phyloP scores from a whole-genome alignment of 2,113 vertebrate genomes.

The Pionites leucogaster region DNA sequence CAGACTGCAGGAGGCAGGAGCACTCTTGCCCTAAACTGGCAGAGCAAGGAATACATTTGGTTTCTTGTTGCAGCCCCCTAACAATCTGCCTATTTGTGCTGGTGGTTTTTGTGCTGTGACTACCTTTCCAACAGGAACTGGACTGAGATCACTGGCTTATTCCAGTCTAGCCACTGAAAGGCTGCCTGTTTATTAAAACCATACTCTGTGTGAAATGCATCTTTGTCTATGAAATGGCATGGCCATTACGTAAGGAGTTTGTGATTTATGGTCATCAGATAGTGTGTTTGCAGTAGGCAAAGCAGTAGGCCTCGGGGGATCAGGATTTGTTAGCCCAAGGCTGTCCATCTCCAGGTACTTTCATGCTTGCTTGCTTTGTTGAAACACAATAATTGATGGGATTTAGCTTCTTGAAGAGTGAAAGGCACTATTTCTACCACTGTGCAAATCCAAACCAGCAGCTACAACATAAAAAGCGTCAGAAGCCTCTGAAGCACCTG shows the following conservation, averaged over 20 bases:
- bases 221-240: conserved; percentile 13
- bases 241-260: background rate
- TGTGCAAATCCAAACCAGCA: background rate
- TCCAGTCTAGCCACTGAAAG: conserved; percentile 44
- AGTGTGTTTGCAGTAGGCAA: conserved; percentile 6
- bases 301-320: background rate
- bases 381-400: background rate
- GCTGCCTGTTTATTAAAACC: conserved; percentile 56
- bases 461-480: background rate
- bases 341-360: conserved; percentile 20
- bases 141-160: conserved; percentile 46
- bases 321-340: background rate
- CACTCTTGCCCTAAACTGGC: background rate
- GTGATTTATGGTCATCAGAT: conserved; percentile 39
- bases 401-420: background rate
- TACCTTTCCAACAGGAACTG: conserved; percentile 46
- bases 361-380: background rate
- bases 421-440: accelerated
- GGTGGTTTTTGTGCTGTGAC: background rate
- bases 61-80: background rate
- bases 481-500: background rate
- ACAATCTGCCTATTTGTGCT: background rate
- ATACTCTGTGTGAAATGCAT: conserved; percentile 57
- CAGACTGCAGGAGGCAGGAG: background rate
- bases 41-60: background rate